Evolutionary conservation across 1,140 invertebrate species (phyloP), one percentile per base, ranked within the genome.

Genomic region (Euura saliciscinereae): DNA sequence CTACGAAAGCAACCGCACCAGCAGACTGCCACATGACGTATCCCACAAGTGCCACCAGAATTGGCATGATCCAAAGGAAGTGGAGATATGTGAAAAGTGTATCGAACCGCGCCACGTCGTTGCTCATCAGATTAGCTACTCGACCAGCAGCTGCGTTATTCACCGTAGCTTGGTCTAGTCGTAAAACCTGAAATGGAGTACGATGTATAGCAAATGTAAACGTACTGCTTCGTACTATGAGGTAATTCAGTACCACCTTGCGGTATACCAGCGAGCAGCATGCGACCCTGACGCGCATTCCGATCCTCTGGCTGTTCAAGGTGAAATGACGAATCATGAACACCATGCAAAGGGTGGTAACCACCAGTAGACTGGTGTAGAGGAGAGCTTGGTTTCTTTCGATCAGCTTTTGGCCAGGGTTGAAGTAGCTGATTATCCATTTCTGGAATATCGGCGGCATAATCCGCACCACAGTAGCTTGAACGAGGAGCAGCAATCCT

Each of bases 101-200:
- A 76, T 93, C 91, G 73, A 92, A 92, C 3, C 91, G 86, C 74
- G 86, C 89, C 7, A 92, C 86, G 73, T 96, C 95, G 78, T 96
- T 97, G 8, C 95, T 94, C 76, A 97, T 90, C 1, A 97, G 81
- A 78, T 97, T 96, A 6, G 97, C 91, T 45, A 96, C 92, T 84
- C 96, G 95, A 0, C 95, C 95, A 43, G 91, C 91, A 3, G 94
- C 93, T 0, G 94, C 94, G 72, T 92, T 89, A 7, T 90, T 88
- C 73, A 89, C 82, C 0, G 94, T 89, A 0, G 87, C 87, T 72
- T 90, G 91, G 72, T 90, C 92, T 45, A 94, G 86, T 2, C 89
- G 87, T 75, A 94, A 85, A 76, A 91, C 89, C 91, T 93, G 82
- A 59, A 89, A 84, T 73, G 28, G 28, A 79, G 28, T 59, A 8